Evolutionary conservation across 2,113 vertebrate genomes (phyloP).

Genomic region (Ceratotherium simum): DNA sequence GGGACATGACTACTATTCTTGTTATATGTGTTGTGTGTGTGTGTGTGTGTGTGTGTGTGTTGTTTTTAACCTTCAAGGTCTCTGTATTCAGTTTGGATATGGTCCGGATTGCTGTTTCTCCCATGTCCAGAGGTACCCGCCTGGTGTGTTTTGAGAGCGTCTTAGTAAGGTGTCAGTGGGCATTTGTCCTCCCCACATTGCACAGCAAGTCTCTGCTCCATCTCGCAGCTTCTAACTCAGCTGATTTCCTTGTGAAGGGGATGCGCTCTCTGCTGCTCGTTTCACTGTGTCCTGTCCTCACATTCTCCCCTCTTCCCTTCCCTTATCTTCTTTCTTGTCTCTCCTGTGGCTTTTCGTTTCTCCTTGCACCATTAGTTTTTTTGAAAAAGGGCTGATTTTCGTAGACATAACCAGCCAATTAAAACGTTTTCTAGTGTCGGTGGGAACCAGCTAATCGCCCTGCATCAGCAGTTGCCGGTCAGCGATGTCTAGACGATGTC

Average conservation of each 20-base stretch:
- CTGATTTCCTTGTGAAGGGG: not conserved
- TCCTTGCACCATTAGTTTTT: not conserved
- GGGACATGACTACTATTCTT: not conserved
- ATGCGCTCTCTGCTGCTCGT: not conserved
- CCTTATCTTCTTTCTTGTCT: not conserved
- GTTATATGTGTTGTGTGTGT: not conserved
- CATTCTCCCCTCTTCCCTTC: no score
- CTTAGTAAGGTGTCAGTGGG: not conserved
- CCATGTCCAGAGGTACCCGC: not conserved
- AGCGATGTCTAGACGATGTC: not conserved
- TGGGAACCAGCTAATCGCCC: no score
- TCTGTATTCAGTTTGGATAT: not conserved
- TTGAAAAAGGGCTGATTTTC: not conserved
- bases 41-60: not conserved
- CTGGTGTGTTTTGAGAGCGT: not conserved
- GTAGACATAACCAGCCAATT: no score
- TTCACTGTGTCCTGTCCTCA: not conserved
- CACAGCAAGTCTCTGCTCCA: not conserved
- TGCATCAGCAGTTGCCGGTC: no score
- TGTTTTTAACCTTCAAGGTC: not conserved
- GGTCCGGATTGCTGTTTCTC: not conserved
- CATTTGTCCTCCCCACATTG: not conserved
- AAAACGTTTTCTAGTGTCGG: not conserved
- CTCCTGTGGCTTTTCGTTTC: not conserved
- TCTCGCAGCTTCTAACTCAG: not conserved